These are phyloP conservation scores for Uropsilus gracilis DNA, from an alignment of 2,113 vertebrate genomes.

Conservation along the genomic window DNA sequence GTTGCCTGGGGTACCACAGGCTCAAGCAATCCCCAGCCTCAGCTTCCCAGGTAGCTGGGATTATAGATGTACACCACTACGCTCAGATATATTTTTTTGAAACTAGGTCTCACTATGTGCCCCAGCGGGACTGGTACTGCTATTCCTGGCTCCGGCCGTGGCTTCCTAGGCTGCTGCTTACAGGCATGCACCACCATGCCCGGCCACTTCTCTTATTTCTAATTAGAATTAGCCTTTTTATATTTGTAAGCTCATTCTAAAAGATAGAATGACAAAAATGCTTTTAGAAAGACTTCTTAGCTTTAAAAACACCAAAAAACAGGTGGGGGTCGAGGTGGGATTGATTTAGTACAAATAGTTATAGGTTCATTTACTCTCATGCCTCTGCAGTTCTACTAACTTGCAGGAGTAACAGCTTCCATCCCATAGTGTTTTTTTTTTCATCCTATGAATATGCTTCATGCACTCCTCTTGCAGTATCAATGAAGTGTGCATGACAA, in stretches of 20 bases:
- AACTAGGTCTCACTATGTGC: no score
- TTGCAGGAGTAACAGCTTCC: background rate
- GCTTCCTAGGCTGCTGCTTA: no score
- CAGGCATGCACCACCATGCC: no score
- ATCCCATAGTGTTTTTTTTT: background rate
- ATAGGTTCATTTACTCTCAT: background rate
- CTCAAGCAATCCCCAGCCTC: no score
- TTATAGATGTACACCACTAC: no score
- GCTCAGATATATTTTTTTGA: no score
- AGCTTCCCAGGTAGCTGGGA: no score
- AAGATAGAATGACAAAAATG: background rate
- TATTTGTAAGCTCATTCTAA: background rate
- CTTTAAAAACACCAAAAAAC: background rate
- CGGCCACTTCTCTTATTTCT: constrained; percentile 6
- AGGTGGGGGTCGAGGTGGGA: background rate
- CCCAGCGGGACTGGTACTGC: no score
- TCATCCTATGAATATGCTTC: background rate
- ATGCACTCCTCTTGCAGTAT: background rate
- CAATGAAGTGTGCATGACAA: background rate
- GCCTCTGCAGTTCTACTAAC: background rate
- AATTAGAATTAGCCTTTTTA: background rate
- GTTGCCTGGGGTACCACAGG: no score
- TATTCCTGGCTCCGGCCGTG: no score
- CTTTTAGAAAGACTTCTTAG: background rate
- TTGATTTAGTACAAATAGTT: background rate